Base-by-base conservation (phyloP, 1,140 invertebrate genomes). In the Brachionus asplanchnoidis region DNA sequence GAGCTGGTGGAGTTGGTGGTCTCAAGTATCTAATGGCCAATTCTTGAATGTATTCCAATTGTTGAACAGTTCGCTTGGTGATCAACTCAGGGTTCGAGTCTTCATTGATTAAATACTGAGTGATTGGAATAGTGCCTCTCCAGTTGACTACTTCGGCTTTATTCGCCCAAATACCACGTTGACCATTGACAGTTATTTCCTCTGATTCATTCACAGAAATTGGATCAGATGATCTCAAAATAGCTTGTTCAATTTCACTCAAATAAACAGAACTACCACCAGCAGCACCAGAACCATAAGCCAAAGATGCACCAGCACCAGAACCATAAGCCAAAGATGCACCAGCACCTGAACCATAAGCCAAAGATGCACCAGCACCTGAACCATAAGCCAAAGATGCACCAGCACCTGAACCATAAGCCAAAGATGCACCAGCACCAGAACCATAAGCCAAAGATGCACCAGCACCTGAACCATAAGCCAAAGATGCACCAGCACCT, bases 1-100 rank as follows among this genome's bases (percentile, higher is more conserved):
- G 82, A 36, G 82, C 50, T 60, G 82, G 82, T 84, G 82, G 82
- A 42, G 82, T 84, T 70, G 40, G 65, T 84, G 82, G 82, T 73
- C 53, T 46, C 42, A 84, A 75, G 26, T 84, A 84, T 84, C 82
- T 70, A 26, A 84, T 42, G 17, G 82, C 82, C 14, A 84, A 14
- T n/a, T 84, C 82, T 75, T 84, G 82, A 12, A 44, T 73, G 36
- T 84, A 84, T 56, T 60, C 53, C 23, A 84, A 53, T 20, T 12
- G n/a, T 75, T 84, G 65, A 17, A 6, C n/a, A 26, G 53, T 36
- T 70, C 23, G 17, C 20, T 70, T 70, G 14, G 40, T 44, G 11
- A 84, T 73, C 23, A 84, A 46, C 50, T 84, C 65, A 44, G 82
- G 82, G 70, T 84, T 84, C 6, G 23, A 7, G 70, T 84, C 82